Evolutionary conservation across 2,797 vertebrate genomes (phyloP).

Genomic region (Okamejei kenojei): DNA sequence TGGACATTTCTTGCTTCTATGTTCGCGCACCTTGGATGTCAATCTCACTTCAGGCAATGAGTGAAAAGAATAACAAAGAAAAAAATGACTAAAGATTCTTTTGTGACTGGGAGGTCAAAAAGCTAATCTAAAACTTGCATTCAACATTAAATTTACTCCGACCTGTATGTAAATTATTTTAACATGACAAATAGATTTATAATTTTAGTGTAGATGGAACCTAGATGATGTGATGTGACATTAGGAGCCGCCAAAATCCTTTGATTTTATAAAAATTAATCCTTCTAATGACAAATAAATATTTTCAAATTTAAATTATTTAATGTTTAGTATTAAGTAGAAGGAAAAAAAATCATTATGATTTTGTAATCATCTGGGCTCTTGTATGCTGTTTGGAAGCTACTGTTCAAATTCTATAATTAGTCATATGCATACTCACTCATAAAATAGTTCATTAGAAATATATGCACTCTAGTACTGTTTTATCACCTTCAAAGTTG

Average conservation of each 20-base stretch:
- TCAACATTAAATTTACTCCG: not conserved
- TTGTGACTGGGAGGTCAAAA: not conserved
- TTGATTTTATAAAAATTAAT: not conserved
- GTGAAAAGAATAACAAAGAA: not conserved
- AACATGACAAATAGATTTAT: not conserved
- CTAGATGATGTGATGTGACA: not conserved
- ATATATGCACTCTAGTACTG: not conserved
- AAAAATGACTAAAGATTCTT: not conserved
- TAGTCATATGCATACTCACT: not conserved
- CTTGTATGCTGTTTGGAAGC: not conserved
- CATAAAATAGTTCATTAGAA: not conserved
- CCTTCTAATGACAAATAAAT: not conserved
- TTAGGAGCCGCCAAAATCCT: not conserved
- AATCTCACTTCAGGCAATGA: not conserved
- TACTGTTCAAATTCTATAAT: not conserved
- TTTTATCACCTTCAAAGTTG: not conserved
- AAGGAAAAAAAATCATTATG: not conserved
- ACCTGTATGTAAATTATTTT: not conserved
- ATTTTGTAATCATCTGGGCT: not conserved
- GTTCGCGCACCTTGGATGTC: not conserved
- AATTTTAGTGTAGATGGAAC: not conserved
- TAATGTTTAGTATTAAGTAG: not conserved
- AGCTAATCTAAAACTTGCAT: not conserved
- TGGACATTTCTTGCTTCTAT: not conserved
- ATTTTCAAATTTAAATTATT: not conserved